Base-by-base conservation (phyloP, 2,113 vertebrate species). In the Podarcis cretensis region DNA sequence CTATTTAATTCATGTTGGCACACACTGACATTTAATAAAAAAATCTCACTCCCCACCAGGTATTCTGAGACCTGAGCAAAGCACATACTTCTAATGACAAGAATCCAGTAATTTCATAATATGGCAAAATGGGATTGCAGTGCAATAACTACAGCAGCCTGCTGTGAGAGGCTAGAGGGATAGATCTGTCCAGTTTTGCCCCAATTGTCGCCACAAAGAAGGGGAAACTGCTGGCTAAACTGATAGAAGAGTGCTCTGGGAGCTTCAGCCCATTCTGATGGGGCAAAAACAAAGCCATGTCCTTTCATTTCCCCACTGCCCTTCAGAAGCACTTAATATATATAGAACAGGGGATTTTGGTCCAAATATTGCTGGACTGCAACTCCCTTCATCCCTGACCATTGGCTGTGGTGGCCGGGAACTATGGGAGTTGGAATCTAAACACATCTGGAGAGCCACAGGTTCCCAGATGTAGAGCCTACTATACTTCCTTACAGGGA, bases 1-100 rank as follows among this genome's bases (percentile, higher is more conserved):
- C 93, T 96, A 92, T 95, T 97, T 96, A 96, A 97, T 96, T 93
- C 90, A 93, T 94, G 94, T 93, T 97, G 93, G 96, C 95, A 96
- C 96, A 92, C 94, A 91, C 91, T 95, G 96, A 95, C 91, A 80
- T 95, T 96, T 96, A 94, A 95, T 96, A 97, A 97, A 54, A 43
- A 96, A 96, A 96, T 95, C 95, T 96, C 91, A 95, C 83, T 96
- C 90, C 91, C 94, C 87, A 93, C 90, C 92, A 96, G 94, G 94
- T 97, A 94, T 94, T 97, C 92, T 95, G 95, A 92, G 91, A 93
- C 89, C n/a, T n/a, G 88, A 82, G 80, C 2, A 0, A 93, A 88
- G 92, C 88, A 90, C 91, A 82, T 40, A 77, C 63, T 77, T 57
- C 83, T 94, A 91, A 92, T 54, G 65, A 87, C 74, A 68, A 74